Conservation (phyloP, 2,113 vertebrate genomes). For the Menidia beryllina region DNA sequence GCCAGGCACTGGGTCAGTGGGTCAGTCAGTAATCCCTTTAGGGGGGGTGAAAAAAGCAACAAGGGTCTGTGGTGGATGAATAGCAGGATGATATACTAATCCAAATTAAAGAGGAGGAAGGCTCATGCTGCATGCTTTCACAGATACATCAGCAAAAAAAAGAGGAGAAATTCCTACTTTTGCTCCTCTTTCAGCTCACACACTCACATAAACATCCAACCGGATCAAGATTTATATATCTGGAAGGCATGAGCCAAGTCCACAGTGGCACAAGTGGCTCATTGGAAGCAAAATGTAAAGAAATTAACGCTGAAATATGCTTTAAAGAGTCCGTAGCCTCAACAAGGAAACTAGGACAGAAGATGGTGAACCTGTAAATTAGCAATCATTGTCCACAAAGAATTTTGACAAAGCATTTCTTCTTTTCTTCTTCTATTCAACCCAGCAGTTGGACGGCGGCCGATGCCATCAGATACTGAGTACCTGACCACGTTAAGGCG, state of each 20-base stretch:
- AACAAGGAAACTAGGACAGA: too few species aligned
- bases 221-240: too few species aligned
- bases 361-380: too few species aligned
- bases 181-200: background rate
- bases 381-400: too few species aligned
- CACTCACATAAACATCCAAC: background rate
- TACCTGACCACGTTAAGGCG: too few species aligned
- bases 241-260: background rate
- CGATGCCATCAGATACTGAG: too few species aligned
- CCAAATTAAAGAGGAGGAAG: slow-evolving; percentile 2
- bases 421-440: too few species aligned
- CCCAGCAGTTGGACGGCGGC: too few species aligned
- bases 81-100: slow-evolving; percentile 28
- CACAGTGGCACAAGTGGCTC: background rate
- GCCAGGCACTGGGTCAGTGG: slow-evolving; percentile 55
- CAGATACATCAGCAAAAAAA: background rate
- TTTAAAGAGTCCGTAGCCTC: too few species aligned
- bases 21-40: slow-evolving; percentile 61
- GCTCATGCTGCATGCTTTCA: background rate
- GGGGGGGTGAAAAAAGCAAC: slow-evolving; percentile 32
- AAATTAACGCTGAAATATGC: too few species aligned
- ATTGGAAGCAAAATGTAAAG: too few species aligned
- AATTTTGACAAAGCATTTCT: too few species aligned
- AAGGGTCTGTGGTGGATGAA: slow-evolving; percentile 37
- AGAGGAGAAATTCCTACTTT: background rate